Base-by-base conservation (phyloP, 2,888 invertebrate species). In the Clepsis dumicolana region DNA sequence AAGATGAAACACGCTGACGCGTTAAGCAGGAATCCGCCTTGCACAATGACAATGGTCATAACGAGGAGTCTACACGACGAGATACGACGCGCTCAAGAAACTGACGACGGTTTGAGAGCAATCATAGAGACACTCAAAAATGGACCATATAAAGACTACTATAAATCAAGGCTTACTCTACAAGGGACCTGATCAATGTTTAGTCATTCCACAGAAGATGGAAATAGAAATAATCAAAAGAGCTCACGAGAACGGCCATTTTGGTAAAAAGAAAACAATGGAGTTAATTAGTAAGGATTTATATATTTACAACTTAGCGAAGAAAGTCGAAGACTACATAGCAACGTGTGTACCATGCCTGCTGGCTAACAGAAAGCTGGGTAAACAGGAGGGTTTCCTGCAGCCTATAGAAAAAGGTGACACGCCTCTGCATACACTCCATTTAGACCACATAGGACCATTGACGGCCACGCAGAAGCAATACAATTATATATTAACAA, bases 1-100 rank as follows among this genome's bases (percentile, higher is more conserved):
- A 35, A 14, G 14, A 32, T 56, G 21, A 16, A 14, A 35, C 56
- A 56, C 10, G 56, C 14, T 0, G 56, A 56, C 21, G 56, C 56
- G 0, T 21, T 56, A 12, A 35, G 32, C 14, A 38, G 38, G 14
- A 38, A 38, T 38, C 38, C 38, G 8, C 8, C 3, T 38, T n/a
- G n/a, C n/a, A n/a, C n/a, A n/a, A 10, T 38, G 14, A 2, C 38
- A 38, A 38, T 38, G 38, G 4, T 29, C 29, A 38, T 38, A 14
- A 14, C 38, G 2, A 2, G 8, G 3, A 38, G 14, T 14, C 2
- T 38, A 2, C 38, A 38, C 12, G 38, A 38, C 14, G 12, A 12
- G 2, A 12, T 38, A 12, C 5, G 38, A 38, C 38, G 38, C 14
- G 38, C 38, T 8, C 38, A 38, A 12, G 38, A 38, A 38, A 38